These are phyloP conservation scores for Hemicrepidius hirtus DNA, from an alignment of 2,888 invertebrate genomes.

Conservation along the genomic window DNA sequence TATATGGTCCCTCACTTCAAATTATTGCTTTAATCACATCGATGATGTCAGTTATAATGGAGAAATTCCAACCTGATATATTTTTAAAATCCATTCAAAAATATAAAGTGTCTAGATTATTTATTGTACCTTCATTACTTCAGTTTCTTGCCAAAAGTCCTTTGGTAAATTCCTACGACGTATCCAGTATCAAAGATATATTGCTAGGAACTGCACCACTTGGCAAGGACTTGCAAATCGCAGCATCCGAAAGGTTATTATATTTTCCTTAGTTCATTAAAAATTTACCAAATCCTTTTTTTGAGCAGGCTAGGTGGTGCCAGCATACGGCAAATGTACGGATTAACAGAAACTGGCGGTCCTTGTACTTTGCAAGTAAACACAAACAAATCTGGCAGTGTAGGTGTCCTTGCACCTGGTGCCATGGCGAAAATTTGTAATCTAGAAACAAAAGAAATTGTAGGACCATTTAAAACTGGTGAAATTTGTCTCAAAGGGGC, in stretches of 20 bases:
- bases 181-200: slow-evolving; percentile 79
- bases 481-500: slow-evolving; percentile 87
- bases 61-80: slow-evolving; percentile 80
- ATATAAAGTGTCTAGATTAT: slow-evolving; percentile 78
- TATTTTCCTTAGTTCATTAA: too few species aligned
- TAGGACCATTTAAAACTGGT: slow-evolving; percentile 80
- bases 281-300: neutral
- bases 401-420: slow-evolving; percentile 78
- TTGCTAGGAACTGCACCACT: slow-evolving; percentile 87
- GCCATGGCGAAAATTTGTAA: slow-evolving; percentile 76
- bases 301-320: slow-evolving; percentile 16
- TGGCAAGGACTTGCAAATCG: slow-evolving; percentile 78
- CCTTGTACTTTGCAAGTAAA: slow-evolving; percentile 7
- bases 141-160: slow-evolving; percentile 88
- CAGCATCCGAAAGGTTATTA: slow-evolving; percentile 66
- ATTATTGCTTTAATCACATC: neutral
- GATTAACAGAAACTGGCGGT: slow-evolving; percentile 29
- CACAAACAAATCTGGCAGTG: slow-evolving; percentile 64
- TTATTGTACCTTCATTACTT: slow-evolving; percentile 87
- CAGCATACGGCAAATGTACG: slow-evolving; percentile 27
- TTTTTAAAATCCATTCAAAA: slow-evolving; percentile 82
- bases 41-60: slow-evolving; percentile 59
- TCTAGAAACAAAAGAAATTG: slow-evolving; percentile 75
- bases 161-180: slow-evolving; percentile 81
- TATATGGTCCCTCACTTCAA: slow-evolving; percentile 4